Evolutionary conservation across 53 echinoderm and acorn worm genomes (phyloP), one percentile per base, ranked within the genome.

Genomic region (Henricia sp.): DNA sequence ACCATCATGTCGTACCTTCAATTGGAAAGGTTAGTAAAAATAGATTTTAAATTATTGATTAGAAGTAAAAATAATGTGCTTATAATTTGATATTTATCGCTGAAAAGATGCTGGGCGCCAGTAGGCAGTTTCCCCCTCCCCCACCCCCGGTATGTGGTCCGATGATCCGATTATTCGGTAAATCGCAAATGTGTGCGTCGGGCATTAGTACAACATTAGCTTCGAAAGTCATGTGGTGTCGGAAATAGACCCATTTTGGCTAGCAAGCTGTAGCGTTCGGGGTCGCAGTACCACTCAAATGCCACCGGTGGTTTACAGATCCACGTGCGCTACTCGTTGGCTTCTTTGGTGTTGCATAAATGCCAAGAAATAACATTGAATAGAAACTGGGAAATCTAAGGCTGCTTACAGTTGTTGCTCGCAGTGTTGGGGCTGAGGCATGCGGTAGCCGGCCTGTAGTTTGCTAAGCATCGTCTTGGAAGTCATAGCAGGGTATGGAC

Each of bases 341-440:
- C n/a, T n/a, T n/a, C n/a, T n/a, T n/a, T n/a, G n/a, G n/a, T n/a
- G n/a, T n/a, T n/a, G n/a, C n/a, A n/a, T n/a, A 6, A 6, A 13
- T 62, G 14, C 33, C 24, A 14, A 62, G 1, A 25, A 0, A 30
- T 62, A 30, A 12, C 21, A 16, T 33, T 46, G 14, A 46, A 10
- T 46, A 8, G 8, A 46, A 10, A n/a, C n/a, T n/a, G n/a, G n/a
- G n/a, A 3, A 58, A 5, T n/a, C 23, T 3, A 3, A 12, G 58
- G 4, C 11, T 3, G 42, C 90, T 90, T 64, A 91, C 91, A 91
- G 72, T 35, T 87, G 77, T 68, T 91, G 71, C 52, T 72, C 67
- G 32, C 91, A 91, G 26, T 91, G 88, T 3, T 87, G 82, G 39
- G 91, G 91, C 48, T 84, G 74, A 4, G 91, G 91, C 62, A 87